Evolutionary conservation across 2,888 invertebrate species (phyloP).

Genomic region (Brenthis hecate): DNA sequence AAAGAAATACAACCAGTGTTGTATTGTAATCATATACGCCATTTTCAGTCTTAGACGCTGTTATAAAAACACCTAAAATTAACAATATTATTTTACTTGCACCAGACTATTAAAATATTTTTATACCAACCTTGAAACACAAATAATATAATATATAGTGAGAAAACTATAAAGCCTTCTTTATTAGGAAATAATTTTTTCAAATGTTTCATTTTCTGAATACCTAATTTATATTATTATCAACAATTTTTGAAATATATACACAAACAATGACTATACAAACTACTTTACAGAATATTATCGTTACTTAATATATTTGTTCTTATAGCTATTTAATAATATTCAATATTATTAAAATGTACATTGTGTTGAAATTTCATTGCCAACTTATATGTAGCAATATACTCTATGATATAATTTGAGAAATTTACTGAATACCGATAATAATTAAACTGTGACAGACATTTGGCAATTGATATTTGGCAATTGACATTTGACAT

Average conservation of each 20-base stretch:
- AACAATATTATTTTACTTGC: conserved; percentile 22
- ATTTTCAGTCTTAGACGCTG: conserved; percentile 91
- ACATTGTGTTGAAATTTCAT: no score
- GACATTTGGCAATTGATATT: no score
- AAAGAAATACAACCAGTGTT: conserved; percentile 92
- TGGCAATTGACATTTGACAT: no score
- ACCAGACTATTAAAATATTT: conserved; percentile 10
- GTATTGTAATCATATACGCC: conserved; percentile 94
- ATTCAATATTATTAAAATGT: no score
- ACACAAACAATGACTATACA: not conserved
- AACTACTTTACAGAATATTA: no score
- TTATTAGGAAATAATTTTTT: conserved; percentile 92
- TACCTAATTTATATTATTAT: not conserved
- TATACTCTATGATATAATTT: no score
- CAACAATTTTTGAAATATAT: not conserved
- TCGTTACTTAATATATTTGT: no score
- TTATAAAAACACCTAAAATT: conserved; percentile 92
- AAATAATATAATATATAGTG: conserved; percentile 93
- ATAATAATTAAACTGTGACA: no score
- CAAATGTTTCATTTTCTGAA: conserved; percentile 71
- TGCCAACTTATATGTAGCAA: no score
- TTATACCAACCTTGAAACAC: conserved; percentile 91
- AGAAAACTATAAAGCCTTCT: conserved; percentile 90
- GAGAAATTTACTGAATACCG: no score
- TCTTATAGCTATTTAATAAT: no score